Base-by-base conservation (phyloP, 92 coral and sea anemone genomes). In the Paramuricea clavata region DNA sequence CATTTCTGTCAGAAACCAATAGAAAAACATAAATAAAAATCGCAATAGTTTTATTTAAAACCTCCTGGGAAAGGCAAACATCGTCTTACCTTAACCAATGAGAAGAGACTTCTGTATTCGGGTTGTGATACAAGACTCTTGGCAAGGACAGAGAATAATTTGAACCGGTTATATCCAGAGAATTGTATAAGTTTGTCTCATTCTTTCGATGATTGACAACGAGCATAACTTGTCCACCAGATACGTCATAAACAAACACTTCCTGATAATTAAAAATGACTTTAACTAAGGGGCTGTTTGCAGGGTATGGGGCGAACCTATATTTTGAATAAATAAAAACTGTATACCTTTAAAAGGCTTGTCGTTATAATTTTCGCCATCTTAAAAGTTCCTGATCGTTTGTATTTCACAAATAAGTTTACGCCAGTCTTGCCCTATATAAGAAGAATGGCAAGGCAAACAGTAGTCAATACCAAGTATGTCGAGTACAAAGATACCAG, bases 51-150 rank as follows among this genome's bases (percentile, higher is more conserved):
- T 8, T 36, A 36, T 36, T 8, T 3, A 36, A 36, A n/a, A n/a
- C n/a, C n/a, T n/a, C n/a, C n/a, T n/a, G n/a, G n/a, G n/a, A n/a
- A n/a, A n/a, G n/a, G n/a, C 21, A 50, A 61, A 61, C 33, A 27
- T 6, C 69, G 3, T 21, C 62, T 23, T 85, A 97, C 99, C 98
- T 97, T 26, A 97, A 90, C 99, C 99, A 97, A 6, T 92, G 92
- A 27, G 99, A 97, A 0, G 99, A 97, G 31, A 97, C 99, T 85
- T 97, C 95, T 8, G 98, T 95, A 82, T 81, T 83, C 0, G 99
- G 99, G 68, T 97, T 97, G 77, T 97, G 99, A 52, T 97, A 97
- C 72, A 97, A 89, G 33, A 97, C 99, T 70, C 99, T 91, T 23
- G 92, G 91, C 44, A 97, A 65, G 8, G 98, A 97, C 42, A 97